Base-by-base conservation (phyloP, 1,140 invertebrate species). In the Lamellibrachia luymesi region DNA sequence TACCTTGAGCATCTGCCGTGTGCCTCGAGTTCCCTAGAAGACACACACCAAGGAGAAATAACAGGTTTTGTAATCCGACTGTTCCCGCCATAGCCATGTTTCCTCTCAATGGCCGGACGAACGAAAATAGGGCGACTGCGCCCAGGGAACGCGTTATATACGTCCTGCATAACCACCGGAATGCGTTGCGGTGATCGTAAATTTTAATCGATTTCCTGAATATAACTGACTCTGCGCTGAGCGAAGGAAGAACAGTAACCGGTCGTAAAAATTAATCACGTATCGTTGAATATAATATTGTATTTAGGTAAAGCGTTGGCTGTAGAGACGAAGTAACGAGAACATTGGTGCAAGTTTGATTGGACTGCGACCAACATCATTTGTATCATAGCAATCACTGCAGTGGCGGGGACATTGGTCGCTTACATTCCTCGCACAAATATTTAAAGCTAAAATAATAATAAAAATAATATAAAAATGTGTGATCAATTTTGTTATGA, bases 191-290 rank as follows among this genome's bases (percentile, higher is more conserved):
- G 2, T 2, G 13, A 22, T 80, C 64, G 64, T 80, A 80, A 80
- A 80, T 80, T 80, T 80, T 80, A 80, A 80, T 80, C 64, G 64
- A 80, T 80, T 80, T 80, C 64, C 64, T 80, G 64, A 80, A 80
- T 22, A 22, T 80, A 80, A 22, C 13, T 22, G 64, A 80, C 25
- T 10, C 17, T 80, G 17, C 64, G 13, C 8, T 2, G 64, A 22
- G 64, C 64, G 64, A 80, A 80, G 64, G 25, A 17, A 80, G 64
- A 80, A 80, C 64, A 22, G 17, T 80, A 80, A 80, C 64, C 2
- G 7, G 64, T 80, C 64, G 64, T 80, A 80, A 80, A 80, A 80
- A 22, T 38, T 22, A 80, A 22, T 4, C 64, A 80, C 64, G 64
- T 80, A 80, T 80, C 64, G 13, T 22, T 80, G 64, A 80, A 80